Evolutionary conservation across 2,113 vertebrate species (phyloP), one percentile per base, ranked within the genome.

Genomic region (Epinephelus lanceolatus): DNA sequence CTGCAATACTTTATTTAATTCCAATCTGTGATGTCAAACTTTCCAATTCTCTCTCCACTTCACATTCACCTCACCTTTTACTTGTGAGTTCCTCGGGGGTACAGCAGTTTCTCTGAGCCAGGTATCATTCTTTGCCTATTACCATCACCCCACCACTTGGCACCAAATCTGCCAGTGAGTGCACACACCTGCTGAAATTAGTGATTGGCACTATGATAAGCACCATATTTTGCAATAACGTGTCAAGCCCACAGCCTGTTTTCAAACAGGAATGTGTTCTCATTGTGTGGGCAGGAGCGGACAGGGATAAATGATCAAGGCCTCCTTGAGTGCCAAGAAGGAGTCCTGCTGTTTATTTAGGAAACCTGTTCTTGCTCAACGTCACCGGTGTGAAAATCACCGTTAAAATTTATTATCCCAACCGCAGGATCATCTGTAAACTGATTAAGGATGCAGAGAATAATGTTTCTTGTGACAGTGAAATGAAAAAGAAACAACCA

Each of bases 311-410:
- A 69, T 66, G 40, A 40, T 71, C 18, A 25, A 15, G 2, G 33
- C 45, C 51, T 0, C 1, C 4, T 40, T 1, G 2, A 47, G 51
- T 27, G 56, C 84, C 71, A 78, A 71, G 61, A 51, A 78, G 8
- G 27, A n/a, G 80, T 82, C 62, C n/a, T 70, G 59, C 15, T 83
- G 87, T 88, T 85, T 84, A 87, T 85, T 21, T 77, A 76, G 8
- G 10, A 71, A 42, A 7, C 30, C 3, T 27, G 59, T 19, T 88
- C 56, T 87, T 89, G 45, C 80, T 80, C 83, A 88, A 62, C 72
- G 80, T 42, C 19, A 0, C 9, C 33, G 0, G 13, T 65, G 49
- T 60, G 40, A 83, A 57, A 69, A 56, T 61, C 6, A 13, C 12
- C 60, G 3, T 52, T 45, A 55, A 51, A 3, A 25, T 57, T 65